These are phyloP conservation scores for Camponotus fellah DNA, from an alignment of 2,888 invertebrate genomes.

Conservation along the genomic window DNA sequence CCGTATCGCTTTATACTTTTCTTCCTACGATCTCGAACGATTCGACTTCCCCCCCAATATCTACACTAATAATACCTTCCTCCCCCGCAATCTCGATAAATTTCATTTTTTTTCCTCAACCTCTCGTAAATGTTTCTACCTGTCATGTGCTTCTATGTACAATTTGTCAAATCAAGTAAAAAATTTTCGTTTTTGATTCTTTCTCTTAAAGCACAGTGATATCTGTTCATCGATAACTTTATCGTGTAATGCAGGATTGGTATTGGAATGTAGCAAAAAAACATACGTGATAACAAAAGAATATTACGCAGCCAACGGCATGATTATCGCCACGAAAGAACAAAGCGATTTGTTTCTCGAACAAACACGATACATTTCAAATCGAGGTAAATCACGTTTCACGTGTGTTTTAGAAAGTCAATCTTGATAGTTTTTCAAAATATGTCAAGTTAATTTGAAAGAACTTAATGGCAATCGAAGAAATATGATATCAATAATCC, in stretches of 20 bases:
- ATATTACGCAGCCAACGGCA: neutral
- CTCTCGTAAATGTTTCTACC: conserved; percentile 58
- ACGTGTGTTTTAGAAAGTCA: neutral
- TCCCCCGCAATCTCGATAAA: neutral
- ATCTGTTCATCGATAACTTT: neutral
- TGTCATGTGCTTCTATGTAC: conserved; percentile 60
- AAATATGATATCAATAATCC: conserved; percentile 45
- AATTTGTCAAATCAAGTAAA: neutral
- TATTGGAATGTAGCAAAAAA: neutral
- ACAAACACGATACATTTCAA: neutral
- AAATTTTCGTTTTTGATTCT: conserved; percentile 26
- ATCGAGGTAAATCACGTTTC: neutral
- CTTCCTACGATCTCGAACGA: conserved; percentile 69
- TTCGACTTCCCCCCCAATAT: conserved; percentile 86
- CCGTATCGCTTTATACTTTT: conserved; percentile 55
- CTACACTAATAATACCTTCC: conserved; percentile 64
- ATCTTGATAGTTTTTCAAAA: no score
- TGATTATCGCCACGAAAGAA: neutral
- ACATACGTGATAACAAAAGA: neutral
- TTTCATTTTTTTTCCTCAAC: conserved; percentile 41
- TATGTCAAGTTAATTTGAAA: conserved; percentile 77
- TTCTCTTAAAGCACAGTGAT: neutral
- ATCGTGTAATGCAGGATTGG: neutral
- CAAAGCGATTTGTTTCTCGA: neutral
- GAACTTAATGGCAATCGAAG: neutral